Conservation (phyloP, 2,888 invertebrate genomes). For the Biston betularia region DNA sequence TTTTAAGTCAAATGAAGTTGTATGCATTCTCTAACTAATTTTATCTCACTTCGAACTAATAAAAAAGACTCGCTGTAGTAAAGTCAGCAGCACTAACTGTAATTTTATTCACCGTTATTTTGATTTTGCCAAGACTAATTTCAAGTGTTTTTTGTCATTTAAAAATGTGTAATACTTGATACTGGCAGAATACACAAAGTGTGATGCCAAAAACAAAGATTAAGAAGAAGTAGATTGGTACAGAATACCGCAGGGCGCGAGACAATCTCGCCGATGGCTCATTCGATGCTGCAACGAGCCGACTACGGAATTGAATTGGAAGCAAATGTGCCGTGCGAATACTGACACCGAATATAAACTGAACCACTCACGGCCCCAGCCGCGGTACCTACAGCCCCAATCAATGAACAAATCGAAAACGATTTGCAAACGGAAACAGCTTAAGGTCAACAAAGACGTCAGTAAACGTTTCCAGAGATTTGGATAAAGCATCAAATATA, state of each 20-base stretch:
- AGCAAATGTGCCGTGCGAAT: conserved; percentile 80
- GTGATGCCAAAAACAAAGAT: too few species aligned
- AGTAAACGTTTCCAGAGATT: background rate
- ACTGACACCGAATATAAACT: conserved; percentile 78
- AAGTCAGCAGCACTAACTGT: too few species aligned
- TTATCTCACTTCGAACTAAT: too few species aligned
- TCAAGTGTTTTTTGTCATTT: too few species aligned
- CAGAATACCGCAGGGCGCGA: conserved; percentile 53
- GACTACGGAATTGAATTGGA: conserved; percentile 82
- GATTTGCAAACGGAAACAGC: conserved; percentile 50
- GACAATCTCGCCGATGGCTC: conserved; percentile 81
- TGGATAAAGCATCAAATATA: background rate
- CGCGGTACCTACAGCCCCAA: conserved; percentile 61
- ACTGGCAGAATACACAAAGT: too few species aligned
- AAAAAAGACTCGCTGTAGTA: too few species aligned
- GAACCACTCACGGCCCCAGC: conserved; percentile 68
- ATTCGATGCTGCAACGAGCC: conserved; percentile 81
- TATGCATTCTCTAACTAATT: too few species aligned
- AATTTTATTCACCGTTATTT: too few species aligned
- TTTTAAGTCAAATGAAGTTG: too few species aligned
- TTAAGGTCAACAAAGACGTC: conserved; percentile 17
- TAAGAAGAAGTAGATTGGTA: background rate
- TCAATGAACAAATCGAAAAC: conserved; percentile 63
- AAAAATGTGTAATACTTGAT: too few species aligned
- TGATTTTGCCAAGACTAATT: too few species aligned